Percentiles rank a stretch among this genome's conserved stretches.
These are phyloP conservation scores for Strigamia transsilvanica DNA, from an alignment of 2,888 invertebrate species.

Conservation along the genomic window DNA sequence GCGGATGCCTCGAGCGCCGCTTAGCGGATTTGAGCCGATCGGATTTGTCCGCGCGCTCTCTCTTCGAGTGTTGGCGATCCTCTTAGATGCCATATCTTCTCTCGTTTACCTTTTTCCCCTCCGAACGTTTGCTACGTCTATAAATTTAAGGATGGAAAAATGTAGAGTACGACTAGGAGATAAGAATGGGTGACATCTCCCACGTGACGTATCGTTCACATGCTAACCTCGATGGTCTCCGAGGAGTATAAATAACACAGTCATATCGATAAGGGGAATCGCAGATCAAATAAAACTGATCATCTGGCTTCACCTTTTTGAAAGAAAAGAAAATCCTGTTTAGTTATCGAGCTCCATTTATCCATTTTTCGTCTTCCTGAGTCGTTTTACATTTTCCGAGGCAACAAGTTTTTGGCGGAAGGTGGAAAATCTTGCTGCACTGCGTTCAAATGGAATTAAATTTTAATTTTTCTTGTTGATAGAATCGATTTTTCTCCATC, in stretches of 20 bases:
- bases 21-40: conserved; percentile 26
- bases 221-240: not conserved
- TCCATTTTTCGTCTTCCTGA: not conserved
- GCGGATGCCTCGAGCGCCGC: conserved; percentile 17
- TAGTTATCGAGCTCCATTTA: not conserved
- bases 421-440: too few species aligned
- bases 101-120: not conserved
- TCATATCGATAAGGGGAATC: not conserved
- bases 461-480: too few species aligned
- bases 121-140: not conserved
- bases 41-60: conserved; percentile 15
- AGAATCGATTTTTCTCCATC: too few species aligned
- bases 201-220: conserved; percentile 20
- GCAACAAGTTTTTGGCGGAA: not conserved
- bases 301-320: not conserved
- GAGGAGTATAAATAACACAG: not conserved
- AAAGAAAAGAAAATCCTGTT: conserved; percentile 4
- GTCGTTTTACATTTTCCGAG: not conserved
- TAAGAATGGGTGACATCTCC: conserved; percentile 15
- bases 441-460: too few species aligned
- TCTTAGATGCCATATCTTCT: conserved; percentile 13
- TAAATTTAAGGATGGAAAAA: conserved; percentile 25
- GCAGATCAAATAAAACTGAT: not conserved
- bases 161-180: not conserved
- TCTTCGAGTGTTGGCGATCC: conserved; percentile 30